Base-by-base conservation (phyloP, 2,113 vertebrate species). In the Cromileptes altivelis region DNA sequence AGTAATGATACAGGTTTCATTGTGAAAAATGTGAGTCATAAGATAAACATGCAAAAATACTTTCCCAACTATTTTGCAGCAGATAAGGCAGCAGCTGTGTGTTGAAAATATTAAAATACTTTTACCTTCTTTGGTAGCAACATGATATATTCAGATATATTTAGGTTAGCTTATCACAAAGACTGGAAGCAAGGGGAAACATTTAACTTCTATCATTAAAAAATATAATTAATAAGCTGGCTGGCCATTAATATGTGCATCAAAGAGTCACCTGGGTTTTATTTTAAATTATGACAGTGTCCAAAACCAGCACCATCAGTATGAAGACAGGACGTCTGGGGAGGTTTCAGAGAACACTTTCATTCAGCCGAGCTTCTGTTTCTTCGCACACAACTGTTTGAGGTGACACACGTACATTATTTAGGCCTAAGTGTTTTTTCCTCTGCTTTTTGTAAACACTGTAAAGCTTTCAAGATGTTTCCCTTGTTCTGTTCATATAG, bases 401-500 rank as follows among this genome's bases (percentile, higher is more conserved):
- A 70, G 60, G 42, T 69, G 72, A 78, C 60, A 67, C 2, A 19
- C 47, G n/a, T 11, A 14, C 6, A 12, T 30, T 11, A 62, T 58
- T 70, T 33, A 12, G 42, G 42, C 42, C 42, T 45, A 45, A 77
- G 1, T 67, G 17, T 55, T 79, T 67, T 67, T 45, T 12, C 37
- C 5, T 23, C 21, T 6, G 19, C 42, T 13, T 68, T 81, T 78
- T 82, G 67, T 45, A 61, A 78, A 75, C 50, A 78, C 55, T 63
- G 53, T 74, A 64, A 80, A 73, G 67, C 76, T 65, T 87, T 89
- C 50, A 74, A 67, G 53, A 53, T 77, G 30, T 65, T 71, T 70
- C 45, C 47, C 9, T 25, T 85, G 50, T 89, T 76, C 49, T 45
- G 19, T 25, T 53, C n/a, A 33, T 42, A 69, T 23, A 42, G 19